phyloP scores from a whole-genome alignment of 2,113 vertebrate species.

The Saimiri boliviensis region DNA sequence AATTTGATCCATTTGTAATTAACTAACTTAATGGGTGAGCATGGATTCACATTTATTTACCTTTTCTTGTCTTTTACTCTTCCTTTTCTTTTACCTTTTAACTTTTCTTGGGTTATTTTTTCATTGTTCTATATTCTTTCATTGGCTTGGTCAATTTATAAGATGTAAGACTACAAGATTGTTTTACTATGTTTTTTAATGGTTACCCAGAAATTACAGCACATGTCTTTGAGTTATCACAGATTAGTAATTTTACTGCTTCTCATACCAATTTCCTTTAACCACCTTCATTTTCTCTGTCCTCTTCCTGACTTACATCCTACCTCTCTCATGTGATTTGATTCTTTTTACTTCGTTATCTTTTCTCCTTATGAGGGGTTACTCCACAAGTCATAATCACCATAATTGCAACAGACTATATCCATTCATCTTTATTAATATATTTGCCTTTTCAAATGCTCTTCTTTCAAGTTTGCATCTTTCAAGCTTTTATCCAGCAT shows the following conservation, averaged over 20 bases:
- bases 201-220: neutral
- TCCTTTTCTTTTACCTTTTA: neutral
- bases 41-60: neutral
- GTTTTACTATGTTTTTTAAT: neutral
- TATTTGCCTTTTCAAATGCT: neutral
- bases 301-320: neutral
- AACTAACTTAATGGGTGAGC: neutral
- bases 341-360: too few relatives aligned
- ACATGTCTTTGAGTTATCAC: neutral
- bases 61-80: neutral
- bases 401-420: neutral
- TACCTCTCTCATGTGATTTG: neutral
- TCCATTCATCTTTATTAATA: neutral
- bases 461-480: neutral
- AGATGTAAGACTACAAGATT: neutral
- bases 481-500: neutral
- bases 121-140: neutral
- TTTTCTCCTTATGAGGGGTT: too few relatives aligned
- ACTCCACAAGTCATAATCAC: neutral
- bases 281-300: neutral
- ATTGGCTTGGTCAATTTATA: neutral
- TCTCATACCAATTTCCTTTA: neutral
- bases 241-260: neutral
- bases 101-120: neutral
- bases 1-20: neutral